Base-by-base conservation (phyloP, 1,140 invertebrate genomes). In the Aporrectodea caliginosa region DNA sequence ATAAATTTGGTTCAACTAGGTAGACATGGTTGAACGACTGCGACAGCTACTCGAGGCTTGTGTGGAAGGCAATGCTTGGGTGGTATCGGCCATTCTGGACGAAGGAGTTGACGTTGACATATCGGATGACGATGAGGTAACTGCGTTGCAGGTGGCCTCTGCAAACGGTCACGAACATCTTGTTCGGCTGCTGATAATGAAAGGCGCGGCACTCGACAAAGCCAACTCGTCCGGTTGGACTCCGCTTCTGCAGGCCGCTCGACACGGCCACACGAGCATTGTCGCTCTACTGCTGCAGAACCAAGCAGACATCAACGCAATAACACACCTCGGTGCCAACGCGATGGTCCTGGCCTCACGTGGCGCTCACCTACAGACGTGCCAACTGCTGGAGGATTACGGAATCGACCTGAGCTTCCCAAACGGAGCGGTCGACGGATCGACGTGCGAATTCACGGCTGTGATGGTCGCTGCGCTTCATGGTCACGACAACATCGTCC, bases 131-230 rank as follows among this genome's bases (percentile, higher is more conserved):
- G 83, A 81, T 35, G 86, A 85, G 78, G 84, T 83, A 29, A 86
- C 87, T 2, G 80, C 85, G n/a, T 81, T 87, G 27, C 84, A 85
- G 82, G 82, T 88, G 35, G 86, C 87, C 22, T 84, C 87, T 73
- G 87, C 86, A 2, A 87, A 88, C 83, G 88, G 87, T 31, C 84
- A 88, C 76, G 87, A 88, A 33, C 81, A 84, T 32, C 82, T 88
- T 58, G 87, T 88, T 2, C 80, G 85, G 12, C 76, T 86, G 35
- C 81, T 89, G 33, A 81, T 89, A 2, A 88, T 88, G 86, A 80
- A 83, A 32, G 88, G 87, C n/a, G 88, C 87, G 35, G 84, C 86
- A 0, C 78, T 88, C 16, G 87, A 89, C 77, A 85, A 86, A 78
- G 73, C 82, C 35, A 89, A 88, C 79, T 78, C 83, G 16, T 85